Base-by-base conservation (phyloP, 2,888 invertebrate species). In the Helleia helle region DNA sequence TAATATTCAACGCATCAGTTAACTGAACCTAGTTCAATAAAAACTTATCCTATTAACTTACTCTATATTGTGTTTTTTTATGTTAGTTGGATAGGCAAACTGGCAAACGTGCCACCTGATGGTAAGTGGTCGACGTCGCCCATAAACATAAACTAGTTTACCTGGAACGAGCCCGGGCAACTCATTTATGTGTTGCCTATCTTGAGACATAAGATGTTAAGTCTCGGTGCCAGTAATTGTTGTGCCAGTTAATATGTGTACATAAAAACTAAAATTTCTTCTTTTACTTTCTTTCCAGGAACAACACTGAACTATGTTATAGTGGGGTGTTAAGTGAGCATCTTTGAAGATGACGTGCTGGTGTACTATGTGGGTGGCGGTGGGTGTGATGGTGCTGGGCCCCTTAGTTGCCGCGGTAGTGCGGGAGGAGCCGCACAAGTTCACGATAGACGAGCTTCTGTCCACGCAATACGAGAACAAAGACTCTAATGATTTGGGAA, bases 401-500 rank as follows among this genome's bases (percentile, higher is more conserved):
- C 65, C 49, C 6, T 29, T 70, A 55, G 52, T 46, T 54, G 70
- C 62, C 54, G 66, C 51, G 38, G 67, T 68, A 53, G 71, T 61
- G 51, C 67, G 63, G 40, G 70, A 70, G 12, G 79, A 81, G 47
- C 64, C 75, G 0, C 80, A 77, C 45, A 86, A 74, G 58, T 91
- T 87, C 64, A 90, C 90, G 40, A 87, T 90, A 61, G 90, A 92
- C 15, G 90, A 93, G 60, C 73, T 94, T 50, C 66, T 91, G 58
- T 86, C 74, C 40, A 86, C 75, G 41, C 81, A 86, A 50, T 94
- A 91, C 58, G 89, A 91, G 31, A 85, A 85, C 46, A 90, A 89
- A 62, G 87, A 90, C 44, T 93, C 92, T 30, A 86, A 87, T 48
- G 94, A 94, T 67, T 73, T 92, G 50, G 92, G 94, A 65, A 81